Conservation (phyloP, 1,140 invertebrate species). For the Antheraea mylitta region DNA sequence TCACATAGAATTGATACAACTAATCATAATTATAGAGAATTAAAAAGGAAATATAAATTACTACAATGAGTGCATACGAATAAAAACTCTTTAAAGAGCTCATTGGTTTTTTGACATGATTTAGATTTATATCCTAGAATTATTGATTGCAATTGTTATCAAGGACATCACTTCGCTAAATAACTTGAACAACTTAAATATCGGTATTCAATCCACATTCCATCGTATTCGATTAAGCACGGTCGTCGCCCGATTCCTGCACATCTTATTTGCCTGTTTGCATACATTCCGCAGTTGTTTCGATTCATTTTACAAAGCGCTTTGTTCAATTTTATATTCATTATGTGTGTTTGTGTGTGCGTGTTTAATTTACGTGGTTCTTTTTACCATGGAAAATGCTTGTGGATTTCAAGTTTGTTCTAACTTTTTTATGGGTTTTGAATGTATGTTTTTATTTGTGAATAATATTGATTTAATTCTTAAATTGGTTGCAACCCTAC, state of each 20-base stretch:
- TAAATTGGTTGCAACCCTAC: not conserved
- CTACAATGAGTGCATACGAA: too few species aligned
- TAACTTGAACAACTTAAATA: slow-evolving; percentile 5
- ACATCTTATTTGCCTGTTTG: slow-evolving; percentile 64
- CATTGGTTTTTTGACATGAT: too few species aligned
- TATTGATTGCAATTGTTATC: not conserved
- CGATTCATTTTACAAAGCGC: not conserved
- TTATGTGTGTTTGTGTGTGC: not conserved
- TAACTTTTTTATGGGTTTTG: not conserved
- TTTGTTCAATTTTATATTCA: not conserved
- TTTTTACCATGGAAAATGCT: not conserved
- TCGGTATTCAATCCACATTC: slow-evolving; percentile 65
- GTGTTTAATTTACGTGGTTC: slow-evolving; percentile 1
- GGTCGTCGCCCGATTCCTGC: slow-evolving; percentile 56
- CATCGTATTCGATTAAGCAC: slow-evolving; percentile 46
- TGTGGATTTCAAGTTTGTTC: not conserved
- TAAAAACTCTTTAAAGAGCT: too few species aligned
- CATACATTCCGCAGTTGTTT: slow-evolving; percentile 28
- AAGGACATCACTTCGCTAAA: not conserved
- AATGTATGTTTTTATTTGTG: not conserved
- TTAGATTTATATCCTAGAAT: not conserved
- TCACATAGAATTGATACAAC: too few species aligned
- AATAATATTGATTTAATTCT: not conserved
- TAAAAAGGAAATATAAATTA: too few species aligned
- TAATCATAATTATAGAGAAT: too few species aligned